Percentiles rank a stretch among this genome's conserved stretches.
Evolutionary conservation across 2,797 vertebrate species (phyloP).

Genomic region (Hirundo rustica): DNA sequence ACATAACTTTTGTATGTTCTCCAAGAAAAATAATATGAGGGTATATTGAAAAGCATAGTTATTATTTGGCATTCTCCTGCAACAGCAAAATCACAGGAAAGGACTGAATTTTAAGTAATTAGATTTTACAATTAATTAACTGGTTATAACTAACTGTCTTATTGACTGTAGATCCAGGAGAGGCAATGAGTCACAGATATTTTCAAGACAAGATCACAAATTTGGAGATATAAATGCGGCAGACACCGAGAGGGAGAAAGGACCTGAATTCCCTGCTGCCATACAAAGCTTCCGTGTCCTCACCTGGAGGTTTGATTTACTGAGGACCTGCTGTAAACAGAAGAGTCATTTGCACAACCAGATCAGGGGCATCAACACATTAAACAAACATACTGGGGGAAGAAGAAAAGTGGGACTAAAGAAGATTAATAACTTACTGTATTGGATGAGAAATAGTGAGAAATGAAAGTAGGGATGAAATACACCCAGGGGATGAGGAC

Average conservation of each 20-base stretch:
- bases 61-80: constrained; percentile 41
- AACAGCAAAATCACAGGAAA: constrained; percentile 41
- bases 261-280: background rate
- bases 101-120: constrained; percentile 49
- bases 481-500: background rate
- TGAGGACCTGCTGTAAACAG: background rate
- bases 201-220: constrained; percentile 26
- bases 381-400: background rate
- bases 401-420: background rate
- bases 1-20: constrained; percentile 31
- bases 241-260: background rate
- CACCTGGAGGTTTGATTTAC: background rate
- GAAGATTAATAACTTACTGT: background rate
- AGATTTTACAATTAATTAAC: constrained; percentile 58
- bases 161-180: constrained; percentile 32
- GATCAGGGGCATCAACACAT: background rate
- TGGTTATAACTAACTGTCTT: constrained; percentile 25
- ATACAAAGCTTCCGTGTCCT: background rate
- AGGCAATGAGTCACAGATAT: constrained; percentile 30
- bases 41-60: constrained; percentile 25
- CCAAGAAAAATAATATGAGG: constrained; percentile 40
- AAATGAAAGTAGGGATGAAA: background rate
- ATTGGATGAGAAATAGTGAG: background rate
- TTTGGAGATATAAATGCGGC: constrained; percentile 1
- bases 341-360: background rate